Evolutionary conservation across 2,113 vertebrate genomes (phyloP), one percentile per base, ranked within the genome.

Genomic region (Microcebus griseorufus): DNA sequence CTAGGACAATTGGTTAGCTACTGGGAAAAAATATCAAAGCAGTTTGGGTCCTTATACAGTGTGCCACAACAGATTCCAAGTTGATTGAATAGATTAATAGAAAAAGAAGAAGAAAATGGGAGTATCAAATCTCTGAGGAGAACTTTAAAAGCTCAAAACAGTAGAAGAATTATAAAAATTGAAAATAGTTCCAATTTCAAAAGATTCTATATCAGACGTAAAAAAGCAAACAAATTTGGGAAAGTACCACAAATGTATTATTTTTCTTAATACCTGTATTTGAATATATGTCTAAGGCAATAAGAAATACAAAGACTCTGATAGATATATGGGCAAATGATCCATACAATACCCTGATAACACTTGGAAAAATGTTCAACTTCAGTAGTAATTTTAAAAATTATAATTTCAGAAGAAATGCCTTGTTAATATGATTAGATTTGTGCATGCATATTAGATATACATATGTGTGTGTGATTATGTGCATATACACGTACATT

Each of bases 1-100:
- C 92, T 73, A 58, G 75, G 75, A 97, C 95, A 92, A 95, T 97
- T 89, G 75, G 95, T 96, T 97, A 94, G 93, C 95, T 95, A 79
- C 76, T 93, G 84, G 92, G 87, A 78, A 95, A 95, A 94, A 94
- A 85, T 72, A 95, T 70, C 80, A 89, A 87, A 94, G 83, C 72
- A 79, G 42, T 95, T 97, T 90, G 88, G 75, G 62, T 64, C 64
- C 23, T 90, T 51, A 42, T 60, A 89, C 29, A 51, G 32, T 90
- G 95, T 84, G 58, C 82, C 83, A 80, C 69, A 84, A 45, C 76
- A 75, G 79, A 86, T 79, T 87, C 96, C 93, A 95, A 94, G 82
- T 62, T 97, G 88, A 95, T 95, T 94, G 95, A 95, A 48, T 84
- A 97, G 69, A 92, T 92, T 96, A 95, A 87, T 95, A 90, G 88